Evolutionary conservation across 2,113 vertebrate genomes (phyloP).

Genomic region (Anas platyrhynchos): DNA sequence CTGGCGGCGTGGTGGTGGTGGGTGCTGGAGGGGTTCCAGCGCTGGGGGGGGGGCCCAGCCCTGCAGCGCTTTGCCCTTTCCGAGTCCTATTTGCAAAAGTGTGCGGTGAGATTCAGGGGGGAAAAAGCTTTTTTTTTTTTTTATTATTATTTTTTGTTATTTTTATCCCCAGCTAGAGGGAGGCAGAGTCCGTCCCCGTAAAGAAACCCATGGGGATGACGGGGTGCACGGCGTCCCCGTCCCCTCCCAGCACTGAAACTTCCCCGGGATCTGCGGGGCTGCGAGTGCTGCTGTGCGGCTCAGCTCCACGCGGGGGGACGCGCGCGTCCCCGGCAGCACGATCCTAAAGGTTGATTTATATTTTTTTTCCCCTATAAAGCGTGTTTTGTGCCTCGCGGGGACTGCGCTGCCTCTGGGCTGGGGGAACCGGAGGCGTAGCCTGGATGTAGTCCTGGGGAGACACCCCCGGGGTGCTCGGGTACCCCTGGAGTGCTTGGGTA

Average conservation of each 20-base stretch:
- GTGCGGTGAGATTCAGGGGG: not conserved
- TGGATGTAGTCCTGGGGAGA: not conserved
- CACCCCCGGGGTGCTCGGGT: no score
- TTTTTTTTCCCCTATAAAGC: accelerated
- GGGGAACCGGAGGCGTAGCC: not conserved
- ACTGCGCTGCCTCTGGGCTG: accelerated
- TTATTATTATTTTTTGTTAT: no score
- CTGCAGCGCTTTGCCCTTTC: not conserved
- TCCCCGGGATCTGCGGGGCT: accelerated
- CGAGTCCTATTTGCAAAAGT: accelerated
- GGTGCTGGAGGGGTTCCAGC: no score
- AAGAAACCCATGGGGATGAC: accelerated
- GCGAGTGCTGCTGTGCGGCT: accelerated
- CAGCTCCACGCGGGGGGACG: not conserved
- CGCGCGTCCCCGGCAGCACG: not conserved
- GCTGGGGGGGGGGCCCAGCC: not conserved
- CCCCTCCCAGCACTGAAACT: accelerated
- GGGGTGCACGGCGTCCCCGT: accelerated
- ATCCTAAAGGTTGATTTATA: accelerated
- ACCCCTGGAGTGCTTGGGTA: no score
- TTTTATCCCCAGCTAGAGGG: accelerated
- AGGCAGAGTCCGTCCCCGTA: not conserved
- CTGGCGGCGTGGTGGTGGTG: not conserved
- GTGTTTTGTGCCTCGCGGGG: not conserved
- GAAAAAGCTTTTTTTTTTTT: not conserved